Percentiles rank a stretch among this genome's conserved stretches.
These are phyloP conservation scores for Mesembrinibis cayennensis DNA, from an alignment of 2,113 vertebrate genomes.

Conservation along the genomic window DNA sequence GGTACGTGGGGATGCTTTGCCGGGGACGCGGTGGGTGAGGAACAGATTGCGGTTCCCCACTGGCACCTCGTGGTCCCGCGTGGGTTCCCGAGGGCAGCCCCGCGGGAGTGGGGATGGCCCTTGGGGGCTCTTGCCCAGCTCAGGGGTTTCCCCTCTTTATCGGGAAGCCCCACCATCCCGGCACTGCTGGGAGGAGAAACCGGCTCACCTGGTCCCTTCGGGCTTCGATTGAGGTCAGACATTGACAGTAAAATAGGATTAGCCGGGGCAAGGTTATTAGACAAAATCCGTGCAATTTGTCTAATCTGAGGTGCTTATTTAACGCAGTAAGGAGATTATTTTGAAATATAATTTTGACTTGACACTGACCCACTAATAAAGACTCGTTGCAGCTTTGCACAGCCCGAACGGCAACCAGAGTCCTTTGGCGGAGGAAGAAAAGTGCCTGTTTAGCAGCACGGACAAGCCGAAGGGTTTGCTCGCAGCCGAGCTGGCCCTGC, in stretches of 20 bases:
- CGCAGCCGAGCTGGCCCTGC: not conserved
- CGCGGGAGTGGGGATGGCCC: no score
- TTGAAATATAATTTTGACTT: slow-evolving; percentile 28
- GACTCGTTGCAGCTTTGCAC: not conserved
- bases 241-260: slow-evolving; percentile 5
- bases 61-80: no score
- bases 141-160: no score
- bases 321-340: slow-evolving; percentile 50
- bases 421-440: accelerated
- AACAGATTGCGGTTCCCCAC: not conserved
- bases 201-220: accelerated
- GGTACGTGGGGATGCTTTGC: accelerated
- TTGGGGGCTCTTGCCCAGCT: not conserved
- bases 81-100: no score
- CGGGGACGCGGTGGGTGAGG: not conserved
- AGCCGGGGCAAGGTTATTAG: slow-evolving; percentile 14
- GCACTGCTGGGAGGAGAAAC: not conserved
- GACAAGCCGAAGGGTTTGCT: not conserved
- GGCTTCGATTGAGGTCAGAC: not conserved
- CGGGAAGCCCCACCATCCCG: no score
- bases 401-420: accelerated
- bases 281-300: slow-evolving; percentile 26
- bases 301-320: slow-evolving; percentile 51
- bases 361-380: slow-evolving; percentile 9
- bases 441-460: accelerated